Evolutionary conservation across 1,140 invertebrate genomes (phyloP), one percentile per base, ranked within the genome.

Genomic region (Dinothrombium tinctorium): DNA sequence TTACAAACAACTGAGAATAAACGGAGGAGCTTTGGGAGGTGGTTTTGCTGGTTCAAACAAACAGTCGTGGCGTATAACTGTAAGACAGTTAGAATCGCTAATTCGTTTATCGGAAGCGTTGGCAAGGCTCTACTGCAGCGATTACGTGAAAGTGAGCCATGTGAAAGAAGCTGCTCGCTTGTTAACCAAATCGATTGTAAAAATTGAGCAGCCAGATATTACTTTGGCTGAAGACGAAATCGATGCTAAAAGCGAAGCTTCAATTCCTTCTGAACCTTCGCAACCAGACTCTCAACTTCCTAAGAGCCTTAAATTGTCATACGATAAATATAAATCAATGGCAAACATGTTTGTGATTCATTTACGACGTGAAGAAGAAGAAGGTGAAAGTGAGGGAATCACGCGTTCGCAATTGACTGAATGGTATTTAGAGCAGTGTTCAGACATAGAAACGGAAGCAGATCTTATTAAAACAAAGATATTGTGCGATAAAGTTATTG

Each of bases 71-170:
- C 65, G 89, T 37, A 90, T 96, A 42, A 98, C 92, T 0, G 92
- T 98, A n/a, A 65, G 94, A n/a, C 92, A 99, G 56, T 63, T 99
- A 37, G 94, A 99, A 62, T 92, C 83, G 53, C 75, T 99, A 69
- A 75, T 99, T 50, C 74, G 92, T 23, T 63, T 99, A 9, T 82
- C 87, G 4, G 94, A 99, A 63, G 86, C 78, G 9, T 76, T 94
- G 67, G 90, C 94, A 25, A 76, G 89, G 57, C 71, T 99, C 62
- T 76, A 94, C 59, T 98, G 90, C 58, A 72, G 70, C 43, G 81
- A 89, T 47, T 72, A 78, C 55, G 87, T 95, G 11, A 66, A 69
- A 5, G 62, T 71, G 1, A 73, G 73, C 21, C 90, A 99, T 57
- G 89, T 98, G 0, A 74, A 74, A 53, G 89, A 98, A 66, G 90